Evolutionary conservation across 2,888 invertebrate genomes (phyloP).

Genomic region (Camponotus fellah): DNA sequence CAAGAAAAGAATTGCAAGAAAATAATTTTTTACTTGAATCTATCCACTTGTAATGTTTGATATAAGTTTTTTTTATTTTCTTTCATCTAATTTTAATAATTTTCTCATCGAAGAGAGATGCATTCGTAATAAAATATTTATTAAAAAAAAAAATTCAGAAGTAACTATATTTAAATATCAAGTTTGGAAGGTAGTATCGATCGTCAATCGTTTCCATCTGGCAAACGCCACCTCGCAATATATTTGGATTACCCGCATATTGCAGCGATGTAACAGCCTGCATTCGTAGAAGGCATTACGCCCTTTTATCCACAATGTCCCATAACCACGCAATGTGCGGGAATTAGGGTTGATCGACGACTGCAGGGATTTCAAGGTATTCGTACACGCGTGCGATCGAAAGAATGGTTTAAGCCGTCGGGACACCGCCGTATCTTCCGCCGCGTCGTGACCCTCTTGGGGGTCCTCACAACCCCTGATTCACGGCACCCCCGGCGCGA

Average conservation of each 20-base stretch:
- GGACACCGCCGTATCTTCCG: slow-evolving; percentile 40
- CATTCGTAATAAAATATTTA: not conserved
- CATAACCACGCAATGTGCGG: slow-evolving; percentile 62
- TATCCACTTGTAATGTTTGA: not conserved
- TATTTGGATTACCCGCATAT: slow-evolving; percentile 57
- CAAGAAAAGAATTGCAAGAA: not conserved
- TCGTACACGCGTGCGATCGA: slow-evolving; percentile 36
- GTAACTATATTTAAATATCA: not conserved
- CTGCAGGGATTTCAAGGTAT: slow-evolving; percentile 61
- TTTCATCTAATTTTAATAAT: not conserved
- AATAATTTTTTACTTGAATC: not conserved
- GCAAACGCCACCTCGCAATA: slow-evolving; percentile 33
- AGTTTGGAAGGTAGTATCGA: not conserved
- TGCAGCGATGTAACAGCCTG: slow-evolving; percentile 24
- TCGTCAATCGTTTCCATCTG: slow-evolving; percentile 14
- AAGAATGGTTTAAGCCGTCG: slow-evolving; percentile 41
- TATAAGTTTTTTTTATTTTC: not conserved
- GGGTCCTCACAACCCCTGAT: slow-evolving; percentile 70
- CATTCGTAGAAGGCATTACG: slow-evolving; percentile 51
- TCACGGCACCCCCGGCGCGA: slow-evolving; percentile 67
- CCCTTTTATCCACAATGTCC: slow-evolving; percentile 63
- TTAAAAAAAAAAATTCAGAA: not conserved
- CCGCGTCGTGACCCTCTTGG: slow-evolving; percentile 62
- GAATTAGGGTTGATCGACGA: slow-evolving; percentile 72
- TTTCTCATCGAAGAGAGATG: not conserved